Conservation (phyloP, 2,113 vertebrate genomes). For the Anarrhichthys ocellatus region DNA sequence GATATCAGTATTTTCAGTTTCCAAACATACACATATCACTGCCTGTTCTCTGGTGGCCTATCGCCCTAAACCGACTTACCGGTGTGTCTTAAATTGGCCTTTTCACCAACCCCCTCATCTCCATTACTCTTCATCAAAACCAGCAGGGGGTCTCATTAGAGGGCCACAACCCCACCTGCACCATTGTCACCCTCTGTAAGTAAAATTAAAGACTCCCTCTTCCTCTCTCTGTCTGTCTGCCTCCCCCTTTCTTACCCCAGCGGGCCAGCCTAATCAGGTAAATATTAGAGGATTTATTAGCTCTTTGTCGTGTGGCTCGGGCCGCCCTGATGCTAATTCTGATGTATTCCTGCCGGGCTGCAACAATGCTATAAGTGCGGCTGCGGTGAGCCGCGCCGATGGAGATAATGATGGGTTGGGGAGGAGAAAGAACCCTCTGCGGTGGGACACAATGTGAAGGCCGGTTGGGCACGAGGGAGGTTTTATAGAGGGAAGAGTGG, state of each 20-base stretch:
- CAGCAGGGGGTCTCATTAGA: slow-evolving; percentile 44
- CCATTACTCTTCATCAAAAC: slow-evolving; percentile 43
- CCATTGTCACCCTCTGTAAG: slow-evolving; percentile 8
- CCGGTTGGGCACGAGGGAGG: slow-evolving; percentile 22
- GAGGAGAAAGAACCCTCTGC: background rate
- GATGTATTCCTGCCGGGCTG: slow-evolving; percentile 10
- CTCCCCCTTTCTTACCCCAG: background rate
- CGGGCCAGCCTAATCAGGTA: slow-evolving; percentile 43
- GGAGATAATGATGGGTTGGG: slow-evolving; percentile 48
- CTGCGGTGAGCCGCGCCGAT: slow-evolving; percentile 17
- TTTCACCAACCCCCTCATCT: background rate
- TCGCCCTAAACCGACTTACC: background rate
- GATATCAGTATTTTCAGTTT: background rate
- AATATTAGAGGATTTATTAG: slow-evolving; percentile 55
- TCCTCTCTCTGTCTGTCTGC: background rate
- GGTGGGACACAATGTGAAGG: slow-evolving; percentile 21
- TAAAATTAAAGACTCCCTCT: slow-evolving; percentile 23
- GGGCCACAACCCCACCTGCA: slow-evolving; percentile 30
- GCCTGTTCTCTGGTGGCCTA: background rate
- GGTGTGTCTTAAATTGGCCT: background rate
- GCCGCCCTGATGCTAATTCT: slow-evolving; percentile 8
- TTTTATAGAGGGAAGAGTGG: slow-evolving; percentile 14
- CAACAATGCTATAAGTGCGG: background rate
- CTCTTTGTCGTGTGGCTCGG: slow-evolving; percentile 29
- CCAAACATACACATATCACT: background rate